phyloP scores from a whole-genome alignment of 2,113 vertebrate species.

The Castor canadensis region DNA sequence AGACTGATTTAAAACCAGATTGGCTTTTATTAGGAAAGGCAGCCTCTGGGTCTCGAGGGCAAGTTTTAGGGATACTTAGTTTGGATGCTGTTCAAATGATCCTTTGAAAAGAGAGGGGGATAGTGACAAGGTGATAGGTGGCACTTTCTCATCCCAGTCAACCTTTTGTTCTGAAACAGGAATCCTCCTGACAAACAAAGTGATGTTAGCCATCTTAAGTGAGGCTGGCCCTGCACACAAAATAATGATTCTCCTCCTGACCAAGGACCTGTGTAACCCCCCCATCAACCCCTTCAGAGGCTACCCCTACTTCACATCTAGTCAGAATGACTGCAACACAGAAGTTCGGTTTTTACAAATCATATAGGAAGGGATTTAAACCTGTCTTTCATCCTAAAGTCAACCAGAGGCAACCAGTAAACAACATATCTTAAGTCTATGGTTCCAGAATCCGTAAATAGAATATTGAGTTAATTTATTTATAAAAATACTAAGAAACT shows the following conservation, averaged over 20 bases:
- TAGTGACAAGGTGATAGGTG: background rate
- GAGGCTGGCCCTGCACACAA: background rate
- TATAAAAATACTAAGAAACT: too few species aligned
- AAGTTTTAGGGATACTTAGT: background rate
- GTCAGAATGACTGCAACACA: background rate
- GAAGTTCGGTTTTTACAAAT: background rate
- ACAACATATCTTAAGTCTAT: constrained; percentile 15
- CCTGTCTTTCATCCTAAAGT: background rate
- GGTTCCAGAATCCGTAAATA: constrained; percentile 32
- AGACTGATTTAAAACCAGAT: constrained; percentile 48
- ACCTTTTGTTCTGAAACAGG: background rate
- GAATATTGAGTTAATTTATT: constrained; percentile 34
- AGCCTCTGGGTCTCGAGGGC: constrained; percentile 8
- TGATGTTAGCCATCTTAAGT: background rate
- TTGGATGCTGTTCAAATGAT: background rate
- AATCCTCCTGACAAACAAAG: background rate
- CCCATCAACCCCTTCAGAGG: background rate
- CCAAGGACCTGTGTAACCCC: background rate
- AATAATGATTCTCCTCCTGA: background rate
- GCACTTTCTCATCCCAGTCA: background rate
- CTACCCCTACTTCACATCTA: background rate
- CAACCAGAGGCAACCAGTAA: background rate
- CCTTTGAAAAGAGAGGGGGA: background rate
- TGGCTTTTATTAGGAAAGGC: constrained; percentile 29
- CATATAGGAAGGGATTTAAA: background rate